Evolutionary conservation across 1,140 invertebrate species (phyloP).

Genomic region (Orchesella cincta): DNA sequence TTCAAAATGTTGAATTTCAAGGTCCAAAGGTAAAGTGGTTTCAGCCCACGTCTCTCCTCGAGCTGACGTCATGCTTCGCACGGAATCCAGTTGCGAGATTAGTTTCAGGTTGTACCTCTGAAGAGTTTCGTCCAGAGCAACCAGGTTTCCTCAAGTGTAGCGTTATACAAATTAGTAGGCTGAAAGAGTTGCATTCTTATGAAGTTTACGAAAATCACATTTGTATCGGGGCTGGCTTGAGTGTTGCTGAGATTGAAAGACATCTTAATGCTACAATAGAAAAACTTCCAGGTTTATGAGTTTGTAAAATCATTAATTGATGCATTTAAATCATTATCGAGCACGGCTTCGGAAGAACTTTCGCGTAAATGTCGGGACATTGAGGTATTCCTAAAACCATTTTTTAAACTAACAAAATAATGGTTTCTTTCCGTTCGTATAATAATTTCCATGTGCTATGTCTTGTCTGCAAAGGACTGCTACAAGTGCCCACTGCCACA

Average conservation of each 20-base stretch:
- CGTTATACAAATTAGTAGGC: slow-evolving; percentile 8
- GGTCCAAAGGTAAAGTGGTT: slow-evolving; percentile 11
- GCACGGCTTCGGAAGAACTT: not conserved
- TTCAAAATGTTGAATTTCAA: slow-evolving; percentile 16
- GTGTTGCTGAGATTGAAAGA: not conserved
- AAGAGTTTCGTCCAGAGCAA: slow-evolving; percentile 4
- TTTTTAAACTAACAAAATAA: too few relatives aligned
- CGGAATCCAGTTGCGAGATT: not conserved
- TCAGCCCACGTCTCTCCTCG: slow-evolving; percentile 15
- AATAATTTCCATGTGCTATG: too few relatives aligned
- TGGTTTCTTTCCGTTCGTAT: too few relatives aligned
- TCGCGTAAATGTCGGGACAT: not conserved
- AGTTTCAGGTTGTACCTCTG: slow-evolving; percentile 25
- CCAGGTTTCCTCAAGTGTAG: slow-evolving; percentile 12
- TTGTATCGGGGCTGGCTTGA: slow-evolving; percentile 13
- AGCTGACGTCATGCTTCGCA: slow-evolving; percentile 10
- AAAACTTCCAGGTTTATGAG: slow-evolving; percentile 22
- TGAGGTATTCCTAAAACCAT: not conserved
- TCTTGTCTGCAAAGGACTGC: too few relatives aligned
- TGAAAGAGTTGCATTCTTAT: slow-evolving; percentile 27
- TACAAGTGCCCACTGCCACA: not conserved
- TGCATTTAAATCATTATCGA: slow-evolving; percentile 59
- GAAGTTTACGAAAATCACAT: slow-evolving; percentile 24
- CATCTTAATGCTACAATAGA: not conserved
- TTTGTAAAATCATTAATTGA: slow-evolving; percentile 62